Conservation (phyloP, 2,113 vertebrate species). For the Tupaia tana region DNA sequence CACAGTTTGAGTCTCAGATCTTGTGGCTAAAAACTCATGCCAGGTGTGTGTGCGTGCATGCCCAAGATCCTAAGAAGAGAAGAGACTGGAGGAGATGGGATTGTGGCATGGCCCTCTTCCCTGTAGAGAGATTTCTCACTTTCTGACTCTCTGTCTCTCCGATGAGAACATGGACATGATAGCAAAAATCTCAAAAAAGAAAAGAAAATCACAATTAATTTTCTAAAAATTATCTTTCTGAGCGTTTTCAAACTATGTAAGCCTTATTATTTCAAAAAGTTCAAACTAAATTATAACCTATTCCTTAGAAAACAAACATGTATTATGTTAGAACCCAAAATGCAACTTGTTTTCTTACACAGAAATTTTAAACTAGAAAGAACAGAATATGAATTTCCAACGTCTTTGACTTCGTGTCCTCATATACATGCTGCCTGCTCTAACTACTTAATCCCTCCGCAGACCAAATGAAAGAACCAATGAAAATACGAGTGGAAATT, state of each 20-base stretch:
- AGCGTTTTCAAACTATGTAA: background rate
- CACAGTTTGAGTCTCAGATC: no score
- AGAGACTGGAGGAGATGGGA: no score
- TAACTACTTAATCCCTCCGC: background rate
- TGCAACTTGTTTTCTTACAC: background rate
- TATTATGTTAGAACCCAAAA: background rate
- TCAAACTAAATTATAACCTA: constrained; percentile 2
- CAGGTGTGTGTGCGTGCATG: no score
- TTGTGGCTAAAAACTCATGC: no score
- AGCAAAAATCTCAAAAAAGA: no score
- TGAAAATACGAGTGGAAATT: background rate
- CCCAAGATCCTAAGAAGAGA: no score
- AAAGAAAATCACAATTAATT: no score
- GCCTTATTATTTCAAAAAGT: background rate
- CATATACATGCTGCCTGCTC: background rate
- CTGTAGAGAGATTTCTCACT: no score
- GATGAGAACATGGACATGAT: no score
- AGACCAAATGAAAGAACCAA: background rate
- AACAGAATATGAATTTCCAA: background rate
- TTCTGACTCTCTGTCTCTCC: no score
- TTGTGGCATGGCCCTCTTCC: no score
- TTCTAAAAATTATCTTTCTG: background rate
- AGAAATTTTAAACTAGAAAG: constrained; percentile 12
- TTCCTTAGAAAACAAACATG: background rate
- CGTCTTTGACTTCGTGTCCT: background rate